phyloP scores from a whole-genome alignment of 2,888 invertebrate genomes.

The Nudaria mundana region DNA sequence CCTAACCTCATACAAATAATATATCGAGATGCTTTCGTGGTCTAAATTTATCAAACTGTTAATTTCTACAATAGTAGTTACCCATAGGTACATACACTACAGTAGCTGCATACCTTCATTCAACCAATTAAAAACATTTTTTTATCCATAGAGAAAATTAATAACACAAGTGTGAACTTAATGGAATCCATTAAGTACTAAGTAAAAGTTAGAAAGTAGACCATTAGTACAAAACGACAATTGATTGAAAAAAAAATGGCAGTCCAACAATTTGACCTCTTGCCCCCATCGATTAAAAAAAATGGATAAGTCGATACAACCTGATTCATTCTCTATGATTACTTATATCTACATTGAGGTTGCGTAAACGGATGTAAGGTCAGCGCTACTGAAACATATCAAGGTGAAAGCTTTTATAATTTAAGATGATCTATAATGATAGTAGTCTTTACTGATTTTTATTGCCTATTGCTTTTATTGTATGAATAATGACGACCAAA shows the following conservation, averaged over 20 bases:
- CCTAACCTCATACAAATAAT: too few relatives aligned
- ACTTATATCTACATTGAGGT: conserved; percentile 10
- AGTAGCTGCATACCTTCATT: conserved; percentile 25
- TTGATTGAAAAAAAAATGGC: conserved; percentile 49
- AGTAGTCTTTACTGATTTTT: neutral
- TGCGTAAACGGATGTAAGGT: conserved; percentile 1
- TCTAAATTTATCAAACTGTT: too few relatives aligned
- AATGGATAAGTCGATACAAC: too few relatives aligned
- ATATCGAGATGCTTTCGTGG: too few relatives aligned
- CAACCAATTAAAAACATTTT: conserved; percentile 35
- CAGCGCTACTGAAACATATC: conserved; percentile 2
- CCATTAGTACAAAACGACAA: conserved; percentile 54
- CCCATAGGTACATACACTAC: conserved; percentile 20
- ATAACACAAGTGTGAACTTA: conserved; percentile 45
- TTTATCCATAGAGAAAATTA: too few relatives aligned
- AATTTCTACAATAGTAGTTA: too few relatives aligned
- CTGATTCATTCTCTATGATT: neutral
- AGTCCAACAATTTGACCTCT: conserved; percentile 53
- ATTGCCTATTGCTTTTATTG: neutral
- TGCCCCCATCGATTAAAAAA: conserved; percentile 44
- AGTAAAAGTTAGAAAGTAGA: conserved; percentile 70
- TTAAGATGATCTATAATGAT: conserved; percentile 1
- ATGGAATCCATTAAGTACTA: conserved; percentile 49
- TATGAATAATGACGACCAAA: neutral
- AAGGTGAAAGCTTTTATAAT: conserved; percentile 2